Conservation (phyloP, 2,888 invertebrate genomes). For the Diadromus collaris region DNA sequence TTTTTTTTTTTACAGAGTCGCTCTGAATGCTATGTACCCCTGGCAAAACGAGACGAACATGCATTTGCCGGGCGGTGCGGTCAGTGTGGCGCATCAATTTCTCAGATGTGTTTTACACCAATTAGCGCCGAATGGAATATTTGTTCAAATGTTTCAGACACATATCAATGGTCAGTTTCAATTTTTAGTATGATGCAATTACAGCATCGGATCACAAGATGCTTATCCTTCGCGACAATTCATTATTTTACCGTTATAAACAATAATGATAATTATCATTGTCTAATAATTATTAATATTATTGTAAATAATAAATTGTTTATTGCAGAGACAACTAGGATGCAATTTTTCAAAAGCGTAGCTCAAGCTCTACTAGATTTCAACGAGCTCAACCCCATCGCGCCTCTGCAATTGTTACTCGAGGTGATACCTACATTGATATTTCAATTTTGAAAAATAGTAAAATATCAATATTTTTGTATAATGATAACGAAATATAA, state of each 20-base stretch:
- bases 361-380: constrained; percentile 97
- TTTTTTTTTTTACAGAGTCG: constrained; percentile 82
- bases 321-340: constrained; percentile 85
- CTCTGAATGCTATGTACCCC: constrained; percentile 89
- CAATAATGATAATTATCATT: no score
- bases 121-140: constrained; percentile 97
- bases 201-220: background rate
- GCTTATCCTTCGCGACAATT: no score
- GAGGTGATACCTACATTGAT: constrained; percentile 83
- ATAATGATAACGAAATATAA: background rate
- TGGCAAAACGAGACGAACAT: constrained; percentile 95
- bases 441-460: constrained; percentile 1
- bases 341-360: constrained; percentile 96
- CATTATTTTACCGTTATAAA: no score
- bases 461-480: constrained; percentile 35
- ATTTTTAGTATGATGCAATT: constrained; percentile 13
- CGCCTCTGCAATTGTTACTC: constrained; percentile 94
- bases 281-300: no score
- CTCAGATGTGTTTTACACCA: constrained; percentile 98
- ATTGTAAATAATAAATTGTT: background rate
- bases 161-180: constrained; percentile 87
- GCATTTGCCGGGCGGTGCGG: constrained; percentile 96
- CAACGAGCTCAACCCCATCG: constrained; percentile 96
- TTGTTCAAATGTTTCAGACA: constrained; percentile 96
- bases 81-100: constrained; percentile 98